phyloP scores from a whole-genome alignment of 1,140 invertebrate genomes.

The Anastatus disparis region DNA sequence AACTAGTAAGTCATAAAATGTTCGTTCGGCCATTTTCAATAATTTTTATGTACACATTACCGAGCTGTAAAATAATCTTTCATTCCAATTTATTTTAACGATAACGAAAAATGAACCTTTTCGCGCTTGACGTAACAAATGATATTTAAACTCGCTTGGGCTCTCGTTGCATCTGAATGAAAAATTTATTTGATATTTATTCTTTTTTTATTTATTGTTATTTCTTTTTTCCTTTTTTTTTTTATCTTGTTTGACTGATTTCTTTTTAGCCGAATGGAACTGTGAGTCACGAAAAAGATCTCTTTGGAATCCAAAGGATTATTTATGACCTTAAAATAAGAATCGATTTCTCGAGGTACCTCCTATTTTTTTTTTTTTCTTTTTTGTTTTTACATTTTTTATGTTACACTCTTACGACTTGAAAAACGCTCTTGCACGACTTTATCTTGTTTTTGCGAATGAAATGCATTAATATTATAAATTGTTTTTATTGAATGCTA shows the following conservation, averaged over 20 bases:
- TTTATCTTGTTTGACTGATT: constrained; percentile 16
- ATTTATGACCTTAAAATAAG: constrained; percentile 30
- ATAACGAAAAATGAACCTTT: not conserved
- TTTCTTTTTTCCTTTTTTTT: too few relatives aligned
- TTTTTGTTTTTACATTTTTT: too few relatives aligned
- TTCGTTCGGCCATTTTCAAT: not conserved
- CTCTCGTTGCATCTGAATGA: not conserved
- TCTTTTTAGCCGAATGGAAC: constrained; percentile 9
- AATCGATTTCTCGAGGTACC: constrained; percentile 12
- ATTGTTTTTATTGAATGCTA: not conserved
- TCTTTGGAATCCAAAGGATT: constrained; percentile 21
- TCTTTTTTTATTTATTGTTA: not conserved
- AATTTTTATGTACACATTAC: not conserved
- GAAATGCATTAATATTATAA: not conserved
- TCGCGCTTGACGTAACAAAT: not conserved
- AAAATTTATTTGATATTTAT: constrained; percentile 13
- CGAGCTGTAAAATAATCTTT: not conserved
- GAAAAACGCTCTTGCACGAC: constrained; percentile 8
- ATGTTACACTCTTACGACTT: too few relatives aligned
- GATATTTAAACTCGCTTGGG: not conserved
- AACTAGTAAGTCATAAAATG: not conserved
- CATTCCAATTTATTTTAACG: too few relatives aligned
- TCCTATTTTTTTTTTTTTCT: too few relatives aligned
- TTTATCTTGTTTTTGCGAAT: constrained; percentile 12
- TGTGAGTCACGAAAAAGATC: constrained; percentile 22